Conservation (phyloP, 2,113 vertebrate species). For the Triplophysa siluroides region DNA sequence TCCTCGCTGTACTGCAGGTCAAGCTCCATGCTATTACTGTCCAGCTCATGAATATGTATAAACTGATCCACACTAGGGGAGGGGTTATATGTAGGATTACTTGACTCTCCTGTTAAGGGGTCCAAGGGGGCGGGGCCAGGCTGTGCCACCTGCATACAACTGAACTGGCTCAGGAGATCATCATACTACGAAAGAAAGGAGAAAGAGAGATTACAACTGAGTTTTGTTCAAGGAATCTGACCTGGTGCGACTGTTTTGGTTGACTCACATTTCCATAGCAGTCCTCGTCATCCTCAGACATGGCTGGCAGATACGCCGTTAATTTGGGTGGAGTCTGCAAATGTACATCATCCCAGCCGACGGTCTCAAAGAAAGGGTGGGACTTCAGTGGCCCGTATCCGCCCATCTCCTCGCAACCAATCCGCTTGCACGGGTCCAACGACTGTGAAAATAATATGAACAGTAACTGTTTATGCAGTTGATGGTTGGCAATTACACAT, state of each 20-base stretch:
- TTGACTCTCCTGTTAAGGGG: slow-evolving; percentile 68
- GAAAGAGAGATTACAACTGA: not conserved
- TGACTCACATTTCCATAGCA: slow-evolving; percentile 94
- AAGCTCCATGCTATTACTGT: slow-evolving; percentile 96
- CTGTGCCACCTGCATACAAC: slow-evolving; percentile 94
- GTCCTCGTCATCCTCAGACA: slow-evolving; percentile 99
- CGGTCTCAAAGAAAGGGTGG: slow-evolving; percentile 92
- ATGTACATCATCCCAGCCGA: slow-evolving; percentile 90
- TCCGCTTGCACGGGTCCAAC: slow-evolving; percentile 88
- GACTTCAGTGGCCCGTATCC: slow-evolving; percentile 88
- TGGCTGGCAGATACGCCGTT: slow-evolving; percentile 94
- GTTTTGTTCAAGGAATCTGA: not conserved
- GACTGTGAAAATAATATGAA: slow-evolving; percentile 72
- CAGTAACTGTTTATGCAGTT: too few species aligned
- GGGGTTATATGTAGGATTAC: slow-evolving; percentile 56
- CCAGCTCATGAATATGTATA: slow-evolving; percentile 96
- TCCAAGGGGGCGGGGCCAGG: slow-evolving; percentile 87
- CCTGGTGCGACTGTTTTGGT: not conserved
- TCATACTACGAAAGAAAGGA: slow-evolving; percentile 82
- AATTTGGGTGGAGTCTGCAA: slow-evolving; percentile 94
- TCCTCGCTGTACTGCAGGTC: slow-evolving; percentile 95
- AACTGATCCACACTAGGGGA: slow-evolving; percentile 98
- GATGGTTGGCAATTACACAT: not conserved
- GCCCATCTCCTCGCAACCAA: slow-evolving; percentile 97
- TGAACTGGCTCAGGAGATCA: slow-evolving; percentile 98